A percentile compares a stretch with the other conserved stretches of the same genome.
These are phyloP conservation scores for Nibea albiflora DNA, from an alignment of 2,113 vertebrate species.

Conservation along the genomic window DNA sequence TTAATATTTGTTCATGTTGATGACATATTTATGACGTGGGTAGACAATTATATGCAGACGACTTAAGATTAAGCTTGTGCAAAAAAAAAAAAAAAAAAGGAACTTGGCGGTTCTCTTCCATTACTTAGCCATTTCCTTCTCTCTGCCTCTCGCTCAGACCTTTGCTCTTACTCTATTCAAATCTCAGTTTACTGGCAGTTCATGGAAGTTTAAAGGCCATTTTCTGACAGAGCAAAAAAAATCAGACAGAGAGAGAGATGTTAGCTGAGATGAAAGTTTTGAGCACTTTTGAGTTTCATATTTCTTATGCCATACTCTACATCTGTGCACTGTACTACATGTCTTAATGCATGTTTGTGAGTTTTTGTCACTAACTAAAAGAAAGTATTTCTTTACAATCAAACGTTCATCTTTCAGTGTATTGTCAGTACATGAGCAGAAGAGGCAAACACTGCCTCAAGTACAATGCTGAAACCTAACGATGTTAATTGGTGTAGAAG, in stretches of 20 bases:
- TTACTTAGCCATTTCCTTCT: not conserved
- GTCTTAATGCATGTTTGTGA: too few species aligned
- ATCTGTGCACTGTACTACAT: too few species aligned
- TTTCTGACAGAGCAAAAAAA: not conserved
- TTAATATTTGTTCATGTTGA: conserved; percentile 15
- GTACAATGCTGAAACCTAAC: conserved; percentile 21
- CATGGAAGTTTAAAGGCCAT: not conserved
- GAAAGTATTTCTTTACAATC: not conserved
- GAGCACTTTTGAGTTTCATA: not conserved
- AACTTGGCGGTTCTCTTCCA: not conserved
- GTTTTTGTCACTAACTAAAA: not conserved
- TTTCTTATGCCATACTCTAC: not conserved
- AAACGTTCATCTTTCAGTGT: not conserved
- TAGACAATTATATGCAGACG: not conserved
- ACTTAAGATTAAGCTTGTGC: not conserved
- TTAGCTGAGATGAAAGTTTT: not conserved
- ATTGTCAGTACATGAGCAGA: conserved; percentile 28
- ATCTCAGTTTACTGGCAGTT: not conserved
- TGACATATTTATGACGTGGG: not conserved
- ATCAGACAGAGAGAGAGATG: too few species aligned
- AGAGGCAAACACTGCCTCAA: conserved; percentile 24
- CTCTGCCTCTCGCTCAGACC: not conserved
- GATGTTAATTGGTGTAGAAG: conserved; percentile 14
- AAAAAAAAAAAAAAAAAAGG: not conserved
- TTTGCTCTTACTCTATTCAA: not conserved